These are phyloP conservation scores for Grammomys dolichurus DNA, from an alignment of 2,113 vertebrate species.

Conservation along the genomic window DNA sequence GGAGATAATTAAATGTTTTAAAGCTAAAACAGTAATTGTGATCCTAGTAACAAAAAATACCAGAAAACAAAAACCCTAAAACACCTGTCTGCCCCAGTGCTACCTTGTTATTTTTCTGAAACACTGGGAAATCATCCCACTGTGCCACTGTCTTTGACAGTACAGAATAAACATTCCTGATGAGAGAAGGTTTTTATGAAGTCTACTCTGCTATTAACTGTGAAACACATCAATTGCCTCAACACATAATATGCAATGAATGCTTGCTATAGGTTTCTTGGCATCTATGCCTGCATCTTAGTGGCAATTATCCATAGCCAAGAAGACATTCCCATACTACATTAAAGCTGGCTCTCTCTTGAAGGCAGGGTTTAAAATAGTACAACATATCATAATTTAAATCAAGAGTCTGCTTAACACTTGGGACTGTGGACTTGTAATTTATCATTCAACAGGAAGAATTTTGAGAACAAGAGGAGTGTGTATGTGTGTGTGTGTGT, in stretches of 20 bases:
- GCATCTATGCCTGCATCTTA: background rate
- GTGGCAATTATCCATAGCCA: background rate
- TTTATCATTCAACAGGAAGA: background rate
- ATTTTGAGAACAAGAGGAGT: background rate
- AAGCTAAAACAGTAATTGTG: background rate
- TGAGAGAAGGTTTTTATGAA: background rate
- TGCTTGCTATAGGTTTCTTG: background rate
- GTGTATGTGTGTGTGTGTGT: background rate
- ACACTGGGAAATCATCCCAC: background rate
- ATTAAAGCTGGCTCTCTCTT: background rate
- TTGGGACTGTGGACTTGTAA: background rate
- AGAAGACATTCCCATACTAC: background rate
- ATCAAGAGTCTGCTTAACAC: background rate
- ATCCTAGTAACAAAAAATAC: background rate
- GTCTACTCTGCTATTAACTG: background rate
- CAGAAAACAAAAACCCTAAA: background rate
- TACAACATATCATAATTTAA: slow-evolving; percentile 24
- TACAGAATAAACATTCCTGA: background rate
- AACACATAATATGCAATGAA: background rate
- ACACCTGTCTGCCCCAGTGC: background rate
- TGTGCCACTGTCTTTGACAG: background rate
- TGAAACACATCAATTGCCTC: background rate
- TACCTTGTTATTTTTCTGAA: background rate
- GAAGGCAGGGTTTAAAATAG: background rate
- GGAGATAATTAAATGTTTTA: slow-evolving; percentile 8